Evolutionary conservation across 2,113 vertebrate species (phyloP).

Genomic region (Thalassoma bifasciatum): DNA sequence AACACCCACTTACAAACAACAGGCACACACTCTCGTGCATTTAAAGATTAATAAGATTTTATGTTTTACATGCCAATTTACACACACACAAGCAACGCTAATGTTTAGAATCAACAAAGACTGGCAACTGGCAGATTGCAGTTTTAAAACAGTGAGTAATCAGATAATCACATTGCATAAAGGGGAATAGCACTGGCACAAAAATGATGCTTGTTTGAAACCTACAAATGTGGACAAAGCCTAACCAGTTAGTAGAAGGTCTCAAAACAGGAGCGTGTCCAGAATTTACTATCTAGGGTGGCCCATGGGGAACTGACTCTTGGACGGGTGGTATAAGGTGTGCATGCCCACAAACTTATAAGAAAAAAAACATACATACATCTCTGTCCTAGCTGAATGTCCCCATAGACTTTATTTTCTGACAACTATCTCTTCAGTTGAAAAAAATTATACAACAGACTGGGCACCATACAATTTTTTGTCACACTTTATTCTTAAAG

Average conservation of each 20-base stretch:
- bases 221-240: too few species aligned
- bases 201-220: not conserved
- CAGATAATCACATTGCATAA: not conserved
- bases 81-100: conserved; percentile 13
- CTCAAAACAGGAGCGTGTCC: not conserved
- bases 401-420: too few species aligned
- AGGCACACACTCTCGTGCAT: conserved; percentile 21
- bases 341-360: too few species aligned
- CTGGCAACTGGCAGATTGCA: not conserved
- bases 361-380: too few species aligned
- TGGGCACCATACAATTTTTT: too few species aligned
- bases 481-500: too few species aligned
- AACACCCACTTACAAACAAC: conserved; percentile 71
- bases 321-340: too few species aligned
- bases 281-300: too few species aligned
- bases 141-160: not conserved
- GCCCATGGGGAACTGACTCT: too few species aligned
- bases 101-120: conserved; percentile 37
- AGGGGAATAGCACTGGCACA: not conserved
- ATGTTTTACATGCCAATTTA: conserved; percentile 13
- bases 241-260: not conserved
- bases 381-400: too few species aligned
- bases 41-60: conserved; percentile 39
- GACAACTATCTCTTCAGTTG: too few species aligned
- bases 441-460: not conserved